Conservation (phyloP, 2,113 vertebrate species). For the Pelodiscus sinensis region DNA sequence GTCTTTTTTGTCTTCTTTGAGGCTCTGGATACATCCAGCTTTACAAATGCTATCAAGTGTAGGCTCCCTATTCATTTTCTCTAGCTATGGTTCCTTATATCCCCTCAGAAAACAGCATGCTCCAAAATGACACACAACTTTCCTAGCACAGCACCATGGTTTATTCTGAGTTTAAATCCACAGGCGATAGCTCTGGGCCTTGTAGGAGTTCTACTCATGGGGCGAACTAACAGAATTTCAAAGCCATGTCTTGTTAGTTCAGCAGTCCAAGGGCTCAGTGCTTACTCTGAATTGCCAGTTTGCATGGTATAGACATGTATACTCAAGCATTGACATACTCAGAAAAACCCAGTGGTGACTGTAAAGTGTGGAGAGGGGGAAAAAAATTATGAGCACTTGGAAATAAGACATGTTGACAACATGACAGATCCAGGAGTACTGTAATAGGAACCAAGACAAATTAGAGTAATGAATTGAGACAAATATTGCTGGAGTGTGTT, state of each 20-base stretch:
- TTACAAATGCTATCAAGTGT: rapidly evolving
- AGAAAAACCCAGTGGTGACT: rapidly evolving
- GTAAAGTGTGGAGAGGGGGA: neutral
- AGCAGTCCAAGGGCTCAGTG: rapidly evolving
- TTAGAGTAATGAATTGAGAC: conserved; percentile 2
- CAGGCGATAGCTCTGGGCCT: neutral
- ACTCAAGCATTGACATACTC: neutral
- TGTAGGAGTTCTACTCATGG: neutral
- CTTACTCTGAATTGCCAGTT: neutral
- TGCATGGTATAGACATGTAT: neutral
- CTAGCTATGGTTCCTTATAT: neutral
- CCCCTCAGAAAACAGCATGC: neutral
- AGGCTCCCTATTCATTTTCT: rapidly evolving
- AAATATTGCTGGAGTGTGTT: conserved; percentile 14
- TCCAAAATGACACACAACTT: rapidly evolving
- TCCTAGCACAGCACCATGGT: neutral
- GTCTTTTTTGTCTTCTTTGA: neutral
- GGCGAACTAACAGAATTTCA: neutral
- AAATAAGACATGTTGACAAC: neutral
- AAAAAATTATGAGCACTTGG: neutral
- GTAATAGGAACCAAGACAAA: neutral
- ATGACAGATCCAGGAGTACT: neutral
- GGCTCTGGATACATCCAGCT: neutral
- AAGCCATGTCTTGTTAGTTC: neutral
- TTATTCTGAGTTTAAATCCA: neutral